phyloP scores from a whole-genome alignment of 2,888 invertebrate genomes.

The Parnassius smintheus region DNA sequence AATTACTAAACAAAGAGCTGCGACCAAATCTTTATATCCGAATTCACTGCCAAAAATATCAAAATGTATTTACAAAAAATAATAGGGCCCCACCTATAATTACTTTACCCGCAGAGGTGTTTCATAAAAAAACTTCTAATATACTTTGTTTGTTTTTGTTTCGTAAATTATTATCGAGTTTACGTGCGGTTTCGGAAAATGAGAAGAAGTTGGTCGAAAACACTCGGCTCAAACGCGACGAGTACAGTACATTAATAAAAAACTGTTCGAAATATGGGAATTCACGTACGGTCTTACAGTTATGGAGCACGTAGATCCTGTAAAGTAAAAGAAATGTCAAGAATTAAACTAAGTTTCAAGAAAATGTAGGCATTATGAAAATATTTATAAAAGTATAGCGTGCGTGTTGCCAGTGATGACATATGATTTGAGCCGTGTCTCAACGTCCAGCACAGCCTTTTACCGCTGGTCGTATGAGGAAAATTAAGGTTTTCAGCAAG shows the following conservation, averaged over 20 bases:
- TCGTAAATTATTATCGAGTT: slow-evolving; percentile 39
- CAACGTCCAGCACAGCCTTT: too few species aligned
- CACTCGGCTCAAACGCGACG: slow-evolving; percentile 10
- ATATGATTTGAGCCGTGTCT: too few species aligned
- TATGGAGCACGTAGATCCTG: slow-evolving; percentile 14
- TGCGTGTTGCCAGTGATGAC: too few species aligned
- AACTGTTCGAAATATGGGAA: slow-evolving; percentile 14
- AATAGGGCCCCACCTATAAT: slow-evolving; percentile 31
- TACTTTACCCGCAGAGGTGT: slow-evolving; percentile 33
- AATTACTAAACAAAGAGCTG: too few species aligned
- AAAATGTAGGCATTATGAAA: too few species aligned
- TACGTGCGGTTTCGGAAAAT: slow-evolving; percentile 38
- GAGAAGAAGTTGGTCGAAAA: slow-evolving; percentile 31
- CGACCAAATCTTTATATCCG: too few species aligned
- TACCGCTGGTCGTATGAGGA: too few species aligned
- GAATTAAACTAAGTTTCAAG: not conserved
- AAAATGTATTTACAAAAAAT: slow-evolving; percentile 9
- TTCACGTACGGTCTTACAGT: slow-evolving; percentile 14
- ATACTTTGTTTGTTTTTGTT: slow-evolving; percentile 40
- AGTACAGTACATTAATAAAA: slow-evolving; percentile 14
- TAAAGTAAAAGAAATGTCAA: slow-evolving; percentile 11
- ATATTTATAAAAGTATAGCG: too few species aligned
- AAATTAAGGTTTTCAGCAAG: too few species aligned
- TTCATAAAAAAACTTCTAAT: slow-evolving; percentile 38
- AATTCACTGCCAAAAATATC: slow-evolving; percentile 3